Conservation (phyloP, 2,888 invertebrate species). For the Gastracanthus pulcherrimus region DNA sequence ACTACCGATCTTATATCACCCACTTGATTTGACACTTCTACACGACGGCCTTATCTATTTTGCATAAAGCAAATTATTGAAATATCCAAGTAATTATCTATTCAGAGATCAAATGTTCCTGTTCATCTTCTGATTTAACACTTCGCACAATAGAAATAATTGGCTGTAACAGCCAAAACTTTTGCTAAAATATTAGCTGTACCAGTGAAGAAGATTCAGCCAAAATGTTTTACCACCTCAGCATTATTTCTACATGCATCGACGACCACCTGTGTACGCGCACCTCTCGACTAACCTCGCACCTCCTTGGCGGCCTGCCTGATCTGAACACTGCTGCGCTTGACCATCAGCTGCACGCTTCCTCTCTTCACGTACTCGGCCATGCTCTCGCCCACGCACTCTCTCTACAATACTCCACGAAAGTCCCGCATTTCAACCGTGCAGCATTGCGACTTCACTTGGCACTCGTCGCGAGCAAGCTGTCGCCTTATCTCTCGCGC, state of each 20-base stretch:
- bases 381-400: constrained; percentile 63
- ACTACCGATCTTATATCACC: not conserved
- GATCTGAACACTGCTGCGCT: constrained; percentile 79
- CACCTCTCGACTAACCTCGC: constrained; percentile 75
- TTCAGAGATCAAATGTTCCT: too few species aligned
- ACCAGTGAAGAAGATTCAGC: too few species aligned
- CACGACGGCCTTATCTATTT: not conserved
- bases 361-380: constrained; percentile 74
- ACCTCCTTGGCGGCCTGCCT: constrained; percentile 80
- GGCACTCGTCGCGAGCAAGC: not conserved
- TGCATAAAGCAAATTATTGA: too few species aligned
- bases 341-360: constrained; percentile 74
- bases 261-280: not conserved
- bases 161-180: too few species aligned
- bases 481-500: not conserved
- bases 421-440: not conserved
- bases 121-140: too few species aligned
- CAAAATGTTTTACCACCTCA: too few species aligned
- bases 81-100: too few species aligned
- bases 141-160: too few species aligned
- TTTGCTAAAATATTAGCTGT: too few species aligned
- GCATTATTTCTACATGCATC: too few species aligned
- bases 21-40: not conserved
- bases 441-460: too few species aligned
- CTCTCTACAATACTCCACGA: not conserved